Conservation (phyloP, 2,113 vertebrate genomes). For the Festucalex cinctus region DNA sequence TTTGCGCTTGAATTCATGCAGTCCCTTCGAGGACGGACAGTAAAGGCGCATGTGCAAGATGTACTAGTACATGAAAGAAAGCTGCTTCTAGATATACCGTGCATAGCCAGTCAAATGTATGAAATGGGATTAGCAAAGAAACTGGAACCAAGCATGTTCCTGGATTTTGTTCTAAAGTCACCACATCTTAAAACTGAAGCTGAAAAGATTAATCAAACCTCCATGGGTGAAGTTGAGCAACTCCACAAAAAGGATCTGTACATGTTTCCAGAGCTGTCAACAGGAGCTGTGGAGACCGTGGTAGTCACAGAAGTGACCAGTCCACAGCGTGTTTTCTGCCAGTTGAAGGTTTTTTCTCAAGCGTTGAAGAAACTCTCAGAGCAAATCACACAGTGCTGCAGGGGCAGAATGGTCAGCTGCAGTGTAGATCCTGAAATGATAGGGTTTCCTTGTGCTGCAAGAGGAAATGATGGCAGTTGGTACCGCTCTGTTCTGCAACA, state of each 20-base stretch:
- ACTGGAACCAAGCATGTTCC: conserved; percentile 59
- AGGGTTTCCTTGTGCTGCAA: conserved; percentile 83
- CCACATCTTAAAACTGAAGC: conserved; percentile 36
- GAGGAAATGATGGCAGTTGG: conserved; percentile 82
- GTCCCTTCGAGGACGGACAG: conserved; percentile 72
- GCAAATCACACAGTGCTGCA: conserved; percentile 70
- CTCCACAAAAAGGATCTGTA: conserved; percentile 66
- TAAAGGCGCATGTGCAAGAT: conserved; percentile 76
- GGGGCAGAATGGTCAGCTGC: conserved; percentile 41
- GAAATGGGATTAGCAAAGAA: conserved; percentile 79
- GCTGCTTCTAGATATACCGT: conserved; percentile 78
- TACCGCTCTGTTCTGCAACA: conserved; percentile 85
- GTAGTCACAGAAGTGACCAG: conserved; percentile 83
- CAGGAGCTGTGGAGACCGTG: conserved; percentile 79
- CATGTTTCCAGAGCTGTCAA: conserved; percentile 80
- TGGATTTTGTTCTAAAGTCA: conserved; percentile 54
- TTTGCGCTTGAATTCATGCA: conserved; percentile 78
- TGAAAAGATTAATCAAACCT: conserved; percentile 1
- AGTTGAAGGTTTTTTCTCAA: conserved; percentile 82
- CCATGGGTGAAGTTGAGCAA: conserved; percentile 6
- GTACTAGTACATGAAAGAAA: conserved; percentile 71
- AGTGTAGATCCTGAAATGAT: conserved; percentile 65
- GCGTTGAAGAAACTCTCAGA: conserved; percentile 82
- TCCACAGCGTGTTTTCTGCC: conserved; percentile 83
- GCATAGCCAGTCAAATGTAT: conserved; percentile 75